Percentiles rank a stretch among this genome's conserved stretches.
These are phyloP conservation scores for Octodon degus DNA, from an alignment of 2,113 vertebrate genomes.

Conservation along the genomic window DNA sequence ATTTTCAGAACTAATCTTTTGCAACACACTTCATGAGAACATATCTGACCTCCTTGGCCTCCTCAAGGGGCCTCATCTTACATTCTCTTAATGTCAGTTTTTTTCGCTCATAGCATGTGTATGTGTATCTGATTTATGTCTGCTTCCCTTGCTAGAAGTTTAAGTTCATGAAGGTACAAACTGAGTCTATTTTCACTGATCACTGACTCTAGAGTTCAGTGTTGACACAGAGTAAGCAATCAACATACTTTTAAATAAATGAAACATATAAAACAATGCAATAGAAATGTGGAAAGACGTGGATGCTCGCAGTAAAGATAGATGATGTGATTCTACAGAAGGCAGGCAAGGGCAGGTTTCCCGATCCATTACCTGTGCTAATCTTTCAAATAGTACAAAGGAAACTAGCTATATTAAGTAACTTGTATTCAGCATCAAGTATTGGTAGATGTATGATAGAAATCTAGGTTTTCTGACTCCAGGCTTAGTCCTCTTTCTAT, in stretches of 20 bases:
- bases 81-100: not conserved
- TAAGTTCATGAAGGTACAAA: not conserved
- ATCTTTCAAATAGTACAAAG: not conserved
- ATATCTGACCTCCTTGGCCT: not conserved
- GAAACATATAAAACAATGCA: not conserved
- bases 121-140: not conserved
- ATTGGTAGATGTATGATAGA: not conserved
- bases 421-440: not conserved
- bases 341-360: not conserved
- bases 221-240: not conserved
- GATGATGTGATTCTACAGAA: not conserved
- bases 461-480: not conserved
- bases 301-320: not conserved
- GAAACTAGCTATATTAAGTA: not conserved
- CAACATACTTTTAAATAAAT: not conserved
- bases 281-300: not conserved
- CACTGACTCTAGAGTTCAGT: not conserved
- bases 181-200: not conserved
- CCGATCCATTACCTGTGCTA: not conserved
- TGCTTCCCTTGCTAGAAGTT: not conserved
- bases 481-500: not conserved
- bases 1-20: not conserved
- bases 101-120: not conserved
- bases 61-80: not conserved
- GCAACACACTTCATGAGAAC: not conserved